phyloP scores from a whole-genome alignment of 2,888 invertebrate genomes.

The Hipparchia sbordonii region DNA sequence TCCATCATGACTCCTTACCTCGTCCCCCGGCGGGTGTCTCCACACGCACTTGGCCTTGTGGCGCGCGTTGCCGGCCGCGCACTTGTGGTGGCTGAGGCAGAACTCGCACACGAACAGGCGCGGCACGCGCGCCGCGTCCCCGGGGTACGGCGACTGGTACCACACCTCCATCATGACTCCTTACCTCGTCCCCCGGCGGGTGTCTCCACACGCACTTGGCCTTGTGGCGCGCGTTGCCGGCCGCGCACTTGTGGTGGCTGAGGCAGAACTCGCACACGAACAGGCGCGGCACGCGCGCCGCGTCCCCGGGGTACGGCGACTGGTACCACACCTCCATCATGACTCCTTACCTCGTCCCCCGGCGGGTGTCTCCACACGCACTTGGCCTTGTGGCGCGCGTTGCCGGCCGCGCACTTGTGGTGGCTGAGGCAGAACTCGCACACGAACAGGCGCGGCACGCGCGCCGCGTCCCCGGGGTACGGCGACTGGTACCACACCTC shows the following conservation, averaged over 20 bases:
- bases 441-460: conserved; percentile 95
- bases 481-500: conserved; percentile 98
- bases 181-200: conserved; percentile 98
- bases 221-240: conserved; percentile 92
- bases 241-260: conserved; percentile 94
- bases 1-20: conserved; percentile 95
- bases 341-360: conserved; percentile 95
- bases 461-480: conserved; percentile 96
- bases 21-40: conserved; percentile 98
- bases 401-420: conserved; percentile 93
- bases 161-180: conserved; percentile 97
- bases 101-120: conserved; percentile 98
- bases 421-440: conserved; percentile 98
- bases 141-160: conserved; percentile 98
- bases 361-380: conserved; percentile 98
- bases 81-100: conserved; percentile 96
- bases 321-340: conserved; percentile 99
- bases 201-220: conserved; percentile 98
- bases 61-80: conserved; percentile 90
- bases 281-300: conserved; percentile 93
- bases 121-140: conserved; percentile 94
- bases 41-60: conserved; percentile 97
- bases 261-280: conserved; percentile 99
- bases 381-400: conserved; percentile 93
- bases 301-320: conserved; percentile 97